Evolutionary conservation across 2,888 invertebrate genomes (phyloP).

Genomic region (Eudemis profundana): DNA sequence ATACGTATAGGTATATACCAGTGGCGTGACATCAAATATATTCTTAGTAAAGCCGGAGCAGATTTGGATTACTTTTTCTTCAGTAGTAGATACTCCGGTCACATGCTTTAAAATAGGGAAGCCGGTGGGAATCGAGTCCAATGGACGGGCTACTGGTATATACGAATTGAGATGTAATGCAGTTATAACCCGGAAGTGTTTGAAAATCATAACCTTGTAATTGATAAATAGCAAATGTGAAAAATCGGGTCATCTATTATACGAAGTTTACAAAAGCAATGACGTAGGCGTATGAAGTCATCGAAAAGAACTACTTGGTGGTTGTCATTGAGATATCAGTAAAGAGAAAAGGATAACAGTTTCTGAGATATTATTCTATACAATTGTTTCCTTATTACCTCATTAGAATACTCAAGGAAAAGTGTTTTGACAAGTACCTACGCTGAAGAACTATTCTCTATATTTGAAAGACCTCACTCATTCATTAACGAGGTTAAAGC

Average conservation of each 20-base stretch:
- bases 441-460: too few species aligned
- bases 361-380: background rate
- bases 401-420: background rate
- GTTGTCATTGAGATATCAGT: background rate
- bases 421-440: background rate
- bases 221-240: background rate
- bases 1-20: too few species aligned
- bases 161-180: background rate
- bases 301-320: background rate
- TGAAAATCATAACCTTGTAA: background rate
- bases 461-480: too few species aligned
- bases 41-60: too few species aligned
- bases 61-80: too few species aligned
- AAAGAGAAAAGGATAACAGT: background rate
- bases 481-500: too few species aligned
- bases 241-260: background rate
- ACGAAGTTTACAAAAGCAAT: background rate
- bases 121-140: too few species aligned
- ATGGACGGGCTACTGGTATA: background rate
- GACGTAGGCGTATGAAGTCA: conserved; percentile 4
- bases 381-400: background rate
- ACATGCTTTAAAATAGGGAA: too few species aligned
- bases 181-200: background rate
- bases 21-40: too few species aligned
- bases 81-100: too few species aligned